phyloP scores from a whole-genome alignment of 1,140 invertebrate species.

The Drosophila melanica region DNA sequence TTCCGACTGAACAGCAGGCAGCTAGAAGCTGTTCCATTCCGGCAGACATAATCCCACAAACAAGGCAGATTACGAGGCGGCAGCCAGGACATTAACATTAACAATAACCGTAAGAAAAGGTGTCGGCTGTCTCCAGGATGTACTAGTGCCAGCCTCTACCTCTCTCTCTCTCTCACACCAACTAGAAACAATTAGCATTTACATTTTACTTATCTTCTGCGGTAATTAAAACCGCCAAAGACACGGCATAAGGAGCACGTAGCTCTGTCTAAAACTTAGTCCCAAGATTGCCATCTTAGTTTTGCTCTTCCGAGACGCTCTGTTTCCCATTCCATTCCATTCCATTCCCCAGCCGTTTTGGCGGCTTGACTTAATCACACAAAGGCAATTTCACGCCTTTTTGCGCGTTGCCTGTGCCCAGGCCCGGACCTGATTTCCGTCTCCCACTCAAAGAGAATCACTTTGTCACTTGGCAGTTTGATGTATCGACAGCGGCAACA shows the following conservation, averaged over 20 bases:
- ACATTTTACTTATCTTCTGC: conserved; percentile 62
- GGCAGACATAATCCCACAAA: conserved; percentile 32
- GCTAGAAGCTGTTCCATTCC: conserved; percentile 61
- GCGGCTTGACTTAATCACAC: conserved; percentile 75
- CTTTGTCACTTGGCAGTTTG: conserved; percentile 78
- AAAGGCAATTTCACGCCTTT: conserved; percentile 83
- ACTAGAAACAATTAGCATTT: conserved; percentile 71
- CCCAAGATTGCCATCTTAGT: conserved; percentile 68
- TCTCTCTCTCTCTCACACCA: conserved; percentile 6
- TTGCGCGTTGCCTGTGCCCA: conserved; percentile 55
- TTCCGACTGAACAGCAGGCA: conserved; percentile 32
- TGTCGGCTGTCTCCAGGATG: conserved; percentile 68
- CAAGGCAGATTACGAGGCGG: conserved; percentile 56
- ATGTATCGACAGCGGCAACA: conserved; percentile 70
- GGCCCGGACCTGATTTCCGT: background rate
- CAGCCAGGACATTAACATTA: conserved; percentile 57
- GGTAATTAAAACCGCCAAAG: conserved; percentile 60
- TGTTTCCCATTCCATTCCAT: background rate
- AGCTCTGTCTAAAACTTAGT: conserved; percentile 48
- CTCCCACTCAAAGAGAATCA: conserved; percentile 56
- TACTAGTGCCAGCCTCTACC: conserved; percentile 9
- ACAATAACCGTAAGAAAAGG: conserved; percentile 68
- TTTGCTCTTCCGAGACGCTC: conserved; percentile 40
- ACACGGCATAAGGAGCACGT: conserved; percentile 72
- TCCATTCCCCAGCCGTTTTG: background rate